Percentiles rank a stretch among this genome's conserved stretches.
Evolutionary conservation across 2,888 invertebrate genomes (phyloP).

Genomic region (Abscondita cerata): DNA sequence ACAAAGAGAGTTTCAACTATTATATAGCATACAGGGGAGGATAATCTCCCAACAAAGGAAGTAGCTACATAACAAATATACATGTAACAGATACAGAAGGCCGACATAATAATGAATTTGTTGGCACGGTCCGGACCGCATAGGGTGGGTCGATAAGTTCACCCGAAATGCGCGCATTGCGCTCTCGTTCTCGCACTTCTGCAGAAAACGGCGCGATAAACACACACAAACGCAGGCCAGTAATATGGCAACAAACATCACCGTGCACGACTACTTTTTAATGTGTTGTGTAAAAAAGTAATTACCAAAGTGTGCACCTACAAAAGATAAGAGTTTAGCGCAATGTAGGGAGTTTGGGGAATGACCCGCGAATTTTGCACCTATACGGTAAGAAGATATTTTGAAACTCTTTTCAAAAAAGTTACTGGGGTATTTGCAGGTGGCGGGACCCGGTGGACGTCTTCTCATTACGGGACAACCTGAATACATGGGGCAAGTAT

Average conservation of each 20-base stretch:
- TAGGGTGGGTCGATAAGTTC: slow-evolving; percentile 50
- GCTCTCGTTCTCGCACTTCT: slow-evolving; percentile 31
- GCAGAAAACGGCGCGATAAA: slow-evolving; percentile 34
- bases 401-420: slow-evolving; percentile 4
- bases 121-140: slow-evolving; percentile 54
- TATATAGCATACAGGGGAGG: slow-evolving; percentile 26
- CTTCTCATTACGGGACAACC: slow-evolving; percentile 53
- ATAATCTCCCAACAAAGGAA: slow-evolving; percentile 41
- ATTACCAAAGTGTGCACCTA: slow-evolving; percentile 6
- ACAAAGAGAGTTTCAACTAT: slow-evolving; percentile 30
- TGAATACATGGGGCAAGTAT: slow-evolving; percentile 65
- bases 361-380: slow-evolving; percentile 55
- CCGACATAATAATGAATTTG: slow-evolving; percentile 52
- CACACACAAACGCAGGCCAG: slow-evolving; percentile 25
- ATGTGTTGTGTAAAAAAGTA: slow-evolving; percentile 15
- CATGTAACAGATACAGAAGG: slow-evolving; percentile 42
- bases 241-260: slow-evolving; percentile 32
- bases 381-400: slow-evolving; percentile 49
- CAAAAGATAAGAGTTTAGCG: slow-evolving; percentile 7
- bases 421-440: slow-evolving; percentile 40
- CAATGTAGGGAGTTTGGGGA: slow-evolving; percentile 29
- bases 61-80: slow-evolving; percentile 40
- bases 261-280: slow-evolving; percentile 21
- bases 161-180: slow-evolving; percentile 39
- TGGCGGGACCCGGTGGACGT: slow-evolving; percentile 53